A percentile compares a stretch with the other conserved stretches of the same genome.
These are phyloP conservation scores for Solenopsis invicta DNA, from an alignment of 1,140 invertebrate genomes.

Conservation along the genomic window DNA sequence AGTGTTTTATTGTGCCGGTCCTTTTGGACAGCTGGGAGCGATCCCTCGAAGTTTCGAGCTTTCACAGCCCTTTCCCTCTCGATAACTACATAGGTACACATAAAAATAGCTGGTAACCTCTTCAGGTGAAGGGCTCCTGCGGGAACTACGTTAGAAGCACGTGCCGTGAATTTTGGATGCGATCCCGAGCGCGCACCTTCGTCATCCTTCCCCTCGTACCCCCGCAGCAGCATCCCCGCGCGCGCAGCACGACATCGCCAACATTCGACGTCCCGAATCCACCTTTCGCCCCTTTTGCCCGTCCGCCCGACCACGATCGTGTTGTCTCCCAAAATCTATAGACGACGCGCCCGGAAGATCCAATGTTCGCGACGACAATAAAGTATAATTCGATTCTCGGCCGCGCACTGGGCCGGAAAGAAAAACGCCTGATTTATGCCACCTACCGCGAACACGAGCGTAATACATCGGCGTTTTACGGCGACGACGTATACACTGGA, in stretches of 20 bases:
- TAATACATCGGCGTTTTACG: not conserved
- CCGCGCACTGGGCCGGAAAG: not conserved
- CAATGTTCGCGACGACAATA: conserved; percentile 53
- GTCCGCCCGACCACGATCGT: not conserved
- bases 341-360: conserved; percentile 17
- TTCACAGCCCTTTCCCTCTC: conserved; percentile 38
- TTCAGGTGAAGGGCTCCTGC: conserved; percentile 63
- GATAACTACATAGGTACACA: conserved; percentile 51
- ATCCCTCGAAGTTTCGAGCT: conserved; percentile 5
- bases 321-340: conserved; percentile 63
- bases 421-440: conserved; percentile 20
- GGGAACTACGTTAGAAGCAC: conserved; percentile 51
- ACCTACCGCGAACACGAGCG: not conserved
- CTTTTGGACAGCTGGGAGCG: conserved; percentile 29
- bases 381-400: conserved; percentile 60
- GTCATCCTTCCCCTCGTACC: not conserved
- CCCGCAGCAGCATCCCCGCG: too few relatives aligned
- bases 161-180: conserved; percentile 69
- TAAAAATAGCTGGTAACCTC: conserved; percentile 61
- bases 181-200: conserved; percentile 9
- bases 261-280: conserved; percentile 44
- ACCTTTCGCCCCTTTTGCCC: conserved; percentile 20
- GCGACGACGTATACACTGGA: not conserved
- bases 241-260: conserved; percentile 17
- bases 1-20: conserved; percentile 28